These are phyloP conservation scores for Halictus quadricinctus DNA, from an alignment of 2,888 invertebrate genomes.

Conservation along the genomic window DNA sequence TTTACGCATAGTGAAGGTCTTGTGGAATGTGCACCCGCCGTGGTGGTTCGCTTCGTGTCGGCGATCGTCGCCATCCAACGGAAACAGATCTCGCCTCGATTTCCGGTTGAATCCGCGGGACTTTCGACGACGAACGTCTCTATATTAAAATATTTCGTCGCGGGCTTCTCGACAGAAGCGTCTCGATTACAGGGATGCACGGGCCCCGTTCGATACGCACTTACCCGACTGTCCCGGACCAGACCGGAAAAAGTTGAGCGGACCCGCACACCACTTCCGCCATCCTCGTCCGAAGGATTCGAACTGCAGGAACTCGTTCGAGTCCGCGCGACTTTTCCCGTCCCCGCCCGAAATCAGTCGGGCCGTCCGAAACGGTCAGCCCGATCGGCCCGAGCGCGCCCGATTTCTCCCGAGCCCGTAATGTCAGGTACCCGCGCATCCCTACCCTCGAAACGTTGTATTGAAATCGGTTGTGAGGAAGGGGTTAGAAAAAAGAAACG, in stretches of 20 bases:
- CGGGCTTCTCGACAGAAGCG: not conserved
- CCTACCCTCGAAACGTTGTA: not conserved
- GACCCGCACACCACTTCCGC: not conserved
- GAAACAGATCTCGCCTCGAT: not conserved
- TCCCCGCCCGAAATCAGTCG: not conserved
- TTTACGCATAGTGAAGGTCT: conserved; percentile 65
- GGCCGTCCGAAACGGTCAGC: not conserved
- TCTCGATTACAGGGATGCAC: not conserved
- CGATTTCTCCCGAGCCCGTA: not conserved
- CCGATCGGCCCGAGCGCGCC: not conserved
- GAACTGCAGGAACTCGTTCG: not conserved
- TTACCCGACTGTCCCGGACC: not conserved
- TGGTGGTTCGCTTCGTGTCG: conserved; percentile 56
- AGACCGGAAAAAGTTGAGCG: not conserved
- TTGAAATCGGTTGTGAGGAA: not conserved
- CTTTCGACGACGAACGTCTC: not conserved
- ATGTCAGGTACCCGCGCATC: not conserved
- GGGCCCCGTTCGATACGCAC: not conserved
- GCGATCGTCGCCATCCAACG: not conserved
- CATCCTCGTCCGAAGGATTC: not conserved
- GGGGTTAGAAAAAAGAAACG: conserved; percentile 34
- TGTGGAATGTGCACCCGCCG: conserved; percentile 77
- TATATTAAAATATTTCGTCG: not conserved
- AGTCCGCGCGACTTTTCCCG: not conserved
- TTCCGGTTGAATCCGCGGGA: not conserved